Evolutionary conservation across 2,888 invertebrate species (phyloP), one percentile per base, ranked within the genome.

Genomic region (Hirudinaria manillensis): DNA sequence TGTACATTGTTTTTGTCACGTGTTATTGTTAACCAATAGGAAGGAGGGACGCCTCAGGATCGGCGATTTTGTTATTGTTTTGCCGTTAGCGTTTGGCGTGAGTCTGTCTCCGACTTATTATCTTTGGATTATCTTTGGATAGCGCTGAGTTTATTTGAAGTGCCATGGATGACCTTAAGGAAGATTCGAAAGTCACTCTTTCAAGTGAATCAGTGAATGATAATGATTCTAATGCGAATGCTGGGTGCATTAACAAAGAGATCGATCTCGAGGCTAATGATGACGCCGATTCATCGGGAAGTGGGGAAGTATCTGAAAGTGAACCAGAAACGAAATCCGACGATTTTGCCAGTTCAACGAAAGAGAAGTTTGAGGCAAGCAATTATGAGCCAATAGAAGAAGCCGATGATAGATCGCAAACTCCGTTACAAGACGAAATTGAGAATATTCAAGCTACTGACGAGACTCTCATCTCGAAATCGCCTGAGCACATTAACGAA

Each of bases 331-430:
- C 32, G n/a, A n/a, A 21, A n/a, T 10, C 32, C 13, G 45, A 45
- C 10, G 45, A 45, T 45, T 2, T 45, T 3, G 16, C 45, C 16
- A 4, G 4, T 45, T 45, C 45, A 6, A 10, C 3, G 45, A 45
- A 45, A 45, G 34, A 6, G 3, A 34, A 34, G 68, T 34, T n/a
- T 34, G 68, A 4, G 32, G n/a, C 24, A 3, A 55, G 21, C 55
- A 53, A 24, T 29, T 29, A n/a, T 19, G 32, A 27, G n/a, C 55
- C 73, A 10, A 65, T 32, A 32, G 72, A 55, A 34, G 67, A 71
- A 27, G 53, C 36, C n/a, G 76, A 76, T 55, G 76, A 76, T 56
- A 66, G 76, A n/a, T 72, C 76, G 19, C 68, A 76, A 51, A 76
- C 76, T 29, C 76, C 76, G 36, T 67, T 76, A 13, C 76, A 76